A percentile compares a stretch with the other conserved stretches of the same genome.
phyloP scores from a whole-genome alignment of 2,888 invertebrate genomes.

The Drosophila paranaensis region DNA sequence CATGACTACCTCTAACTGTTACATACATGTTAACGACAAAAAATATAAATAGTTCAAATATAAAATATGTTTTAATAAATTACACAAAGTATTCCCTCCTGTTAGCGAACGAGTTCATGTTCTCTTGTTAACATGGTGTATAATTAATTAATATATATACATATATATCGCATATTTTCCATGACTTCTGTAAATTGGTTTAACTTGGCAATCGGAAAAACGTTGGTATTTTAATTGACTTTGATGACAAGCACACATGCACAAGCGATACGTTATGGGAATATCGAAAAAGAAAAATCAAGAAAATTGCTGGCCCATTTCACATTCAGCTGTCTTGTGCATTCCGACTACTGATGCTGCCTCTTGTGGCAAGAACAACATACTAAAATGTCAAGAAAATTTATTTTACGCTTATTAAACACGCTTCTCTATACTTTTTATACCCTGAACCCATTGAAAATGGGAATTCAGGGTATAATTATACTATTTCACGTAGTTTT shows the following conservation, averaged over 20 bases:
- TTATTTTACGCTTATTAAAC: conserved; percentile 38
- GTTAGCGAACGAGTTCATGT: not conserved
- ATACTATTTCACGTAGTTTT: no score
- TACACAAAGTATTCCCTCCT: not conserved
- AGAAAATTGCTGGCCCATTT: conserved; percentile 40
- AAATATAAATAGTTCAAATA: no score
- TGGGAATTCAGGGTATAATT: no score
- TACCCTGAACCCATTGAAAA: no score
- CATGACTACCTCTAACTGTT: no score
- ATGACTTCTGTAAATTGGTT: conserved; percentile 42
- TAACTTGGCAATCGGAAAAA: conserved; percentile 36
- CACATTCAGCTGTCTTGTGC: conserved; percentile 18
- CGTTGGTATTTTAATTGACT: conserved; percentile 59
- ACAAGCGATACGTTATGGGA: conserved; percentile 8
- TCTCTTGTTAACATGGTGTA: not conserved
- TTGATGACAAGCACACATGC: conserved; percentile 42
- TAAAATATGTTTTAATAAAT: no score
- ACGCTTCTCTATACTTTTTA: not conserved
- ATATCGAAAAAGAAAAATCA: conserved; percentile 24
- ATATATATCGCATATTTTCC: not conserved
- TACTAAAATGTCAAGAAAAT: conserved; percentile 23
- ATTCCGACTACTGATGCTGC: conserved; percentile 12
- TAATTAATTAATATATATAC: not conserved
- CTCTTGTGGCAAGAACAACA: conserved; percentile 20
- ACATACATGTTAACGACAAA: no score